Evolutionary conservation across 2,888 invertebrate species (phyloP).

Genomic region (Spicauda simplicius): DNA sequence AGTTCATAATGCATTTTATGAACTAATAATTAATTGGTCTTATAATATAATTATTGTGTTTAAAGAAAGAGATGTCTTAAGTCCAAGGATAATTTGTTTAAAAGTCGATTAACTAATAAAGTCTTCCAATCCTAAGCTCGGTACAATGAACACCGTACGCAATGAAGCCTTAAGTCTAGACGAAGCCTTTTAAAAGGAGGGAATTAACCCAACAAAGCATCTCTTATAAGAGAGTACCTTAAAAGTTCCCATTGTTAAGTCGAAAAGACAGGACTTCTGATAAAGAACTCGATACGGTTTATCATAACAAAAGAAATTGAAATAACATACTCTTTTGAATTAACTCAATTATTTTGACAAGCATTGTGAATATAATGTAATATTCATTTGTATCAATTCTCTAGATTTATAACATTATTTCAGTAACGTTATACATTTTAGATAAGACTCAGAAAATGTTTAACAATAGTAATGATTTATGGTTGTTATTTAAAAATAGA

Average conservation of each 20-base stretch:
- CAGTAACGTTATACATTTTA: too few species aligned
- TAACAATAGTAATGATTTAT: too few species aligned
- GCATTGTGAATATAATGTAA: too few species aligned
- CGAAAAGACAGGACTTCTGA: slow-evolving; percentile 15
- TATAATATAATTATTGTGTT: background rate
- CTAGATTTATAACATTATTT: background rate
- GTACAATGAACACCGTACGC: slow-evolving; percentile 40
- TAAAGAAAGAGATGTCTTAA: background rate
- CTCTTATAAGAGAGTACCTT: slow-evolving; percentile 49
- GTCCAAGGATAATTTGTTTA: slow-evolving; percentile 7
- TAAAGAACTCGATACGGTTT: slow-evolving; percentile 13
- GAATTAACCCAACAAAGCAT: slow-evolving; percentile 58
- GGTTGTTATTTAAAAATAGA: too few species aligned
- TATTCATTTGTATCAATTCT: background rate
- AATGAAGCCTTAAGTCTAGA: slow-evolving; percentile 63
- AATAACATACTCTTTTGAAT: background rate
- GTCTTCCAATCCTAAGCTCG: slow-evolving; percentile 24
- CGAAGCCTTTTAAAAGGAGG: slow-evolving; percentile 62
- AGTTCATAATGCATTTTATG: too few species aligned
- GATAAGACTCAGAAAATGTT: too few species aligned
- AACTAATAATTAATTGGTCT: background rate
- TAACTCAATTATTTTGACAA: too few species aligned
- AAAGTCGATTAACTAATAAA: slow-evolving; percentile 27
- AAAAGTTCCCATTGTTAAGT: slow-evolving; percentile 27
- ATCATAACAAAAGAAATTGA: slow-evolving; percentile 10